Percentiles rank a stretch among this genome's conserved stretches.
Conservation (phyloP, 2,888 invertebrate genomes). For the Callimorpha dominula region DNA sequence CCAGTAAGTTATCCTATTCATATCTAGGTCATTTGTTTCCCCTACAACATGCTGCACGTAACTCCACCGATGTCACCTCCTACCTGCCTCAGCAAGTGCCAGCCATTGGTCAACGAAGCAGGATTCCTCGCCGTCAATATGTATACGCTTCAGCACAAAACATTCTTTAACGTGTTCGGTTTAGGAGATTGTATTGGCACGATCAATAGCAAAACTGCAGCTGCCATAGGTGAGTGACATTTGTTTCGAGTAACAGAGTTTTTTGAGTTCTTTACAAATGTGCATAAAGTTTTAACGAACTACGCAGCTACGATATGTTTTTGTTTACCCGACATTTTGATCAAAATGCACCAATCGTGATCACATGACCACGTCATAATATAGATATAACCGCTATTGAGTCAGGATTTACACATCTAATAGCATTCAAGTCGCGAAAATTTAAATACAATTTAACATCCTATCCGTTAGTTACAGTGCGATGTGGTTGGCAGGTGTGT, state of each 20-base stretch:
- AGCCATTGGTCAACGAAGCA: conserved; percentile 88
- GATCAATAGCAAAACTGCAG: conserved; percentile 98
- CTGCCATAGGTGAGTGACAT: conserved; percentile 92
- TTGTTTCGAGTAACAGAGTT: not conserved
- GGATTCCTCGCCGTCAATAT: conserved; percentile 93
- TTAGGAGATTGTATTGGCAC: conserved; percentile 96
- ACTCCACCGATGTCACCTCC: conserved; percentile 96
- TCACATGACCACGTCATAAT: no score
- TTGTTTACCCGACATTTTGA: no score
- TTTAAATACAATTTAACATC: no score
- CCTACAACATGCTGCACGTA: conserved; percentile 95
- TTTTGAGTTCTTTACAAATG: no score
- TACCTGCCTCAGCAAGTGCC: conserved; percentile 85
- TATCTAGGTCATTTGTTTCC: conserved; percentile 62
- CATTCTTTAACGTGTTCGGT: conserved; percentile 94
- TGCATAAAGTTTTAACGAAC: no score
- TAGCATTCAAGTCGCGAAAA: no score
- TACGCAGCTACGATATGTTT: no score
- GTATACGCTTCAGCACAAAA: conserved; percentile 91
- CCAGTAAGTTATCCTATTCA: not conserved
- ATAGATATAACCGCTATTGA: no score
- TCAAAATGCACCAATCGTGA: no score
- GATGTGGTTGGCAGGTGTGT: no score
- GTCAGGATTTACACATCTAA: no score
- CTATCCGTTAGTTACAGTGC: no score